phyloP scores from a whole-genome alignment of 2,113 vertebrate genomes.

The Callithrix jacchus region DNA sequence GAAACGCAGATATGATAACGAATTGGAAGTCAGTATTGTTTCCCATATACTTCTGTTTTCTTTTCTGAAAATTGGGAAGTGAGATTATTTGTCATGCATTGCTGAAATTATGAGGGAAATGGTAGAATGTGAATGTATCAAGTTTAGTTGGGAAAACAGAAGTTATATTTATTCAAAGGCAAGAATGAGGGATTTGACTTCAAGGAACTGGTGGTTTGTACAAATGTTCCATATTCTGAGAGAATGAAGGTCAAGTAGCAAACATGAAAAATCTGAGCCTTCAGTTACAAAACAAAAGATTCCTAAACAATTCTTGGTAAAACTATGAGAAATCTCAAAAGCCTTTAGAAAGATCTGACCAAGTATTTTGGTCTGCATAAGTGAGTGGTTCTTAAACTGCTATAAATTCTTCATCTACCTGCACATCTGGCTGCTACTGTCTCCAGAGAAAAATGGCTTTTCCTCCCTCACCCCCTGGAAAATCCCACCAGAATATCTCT shows the following conservation, averaged over 20 bases:
- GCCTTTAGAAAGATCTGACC: background rate
- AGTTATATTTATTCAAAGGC: background rate
- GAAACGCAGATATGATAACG: background rate
- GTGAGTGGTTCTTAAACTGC: background rate
- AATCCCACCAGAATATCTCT: fast-evolving
- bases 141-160: background rate
- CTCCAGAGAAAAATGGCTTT: background rate
- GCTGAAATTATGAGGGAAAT: background rate
- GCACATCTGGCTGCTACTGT: background rate
- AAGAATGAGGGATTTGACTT: background rate
- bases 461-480: background rate
- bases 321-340: background rate
- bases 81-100: background rate
- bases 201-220: background rate
- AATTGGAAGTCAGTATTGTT: background rate
- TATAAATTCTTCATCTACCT: background rate
- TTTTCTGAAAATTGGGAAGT: background rate
- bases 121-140: background rate
- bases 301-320: background rate
- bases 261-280: background rate
- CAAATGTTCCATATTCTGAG: background rate
- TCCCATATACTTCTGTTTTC: background rate
- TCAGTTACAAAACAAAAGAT: background rate
- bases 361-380: background rate
- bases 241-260: background rate